Conservation (phyloP, 2,113 vertebrate genomes). For the Oplegnathus fasciatus region DNA sequence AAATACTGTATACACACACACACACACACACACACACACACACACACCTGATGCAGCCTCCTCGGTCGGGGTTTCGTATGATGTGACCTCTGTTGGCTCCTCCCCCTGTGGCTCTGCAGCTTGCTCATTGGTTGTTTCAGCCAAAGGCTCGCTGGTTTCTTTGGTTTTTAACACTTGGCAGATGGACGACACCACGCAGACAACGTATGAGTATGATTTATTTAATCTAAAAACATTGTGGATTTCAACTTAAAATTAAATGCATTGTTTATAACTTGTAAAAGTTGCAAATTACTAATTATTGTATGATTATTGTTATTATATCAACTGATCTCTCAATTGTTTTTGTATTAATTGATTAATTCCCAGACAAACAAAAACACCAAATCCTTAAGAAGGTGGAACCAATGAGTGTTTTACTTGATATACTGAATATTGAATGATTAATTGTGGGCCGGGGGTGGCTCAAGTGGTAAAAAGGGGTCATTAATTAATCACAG, state of each 20-base stretch:
- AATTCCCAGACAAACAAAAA: too few relatives aligned
- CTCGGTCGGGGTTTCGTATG: not conserved
- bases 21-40: not conserved
- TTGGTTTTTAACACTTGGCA: not conserved
- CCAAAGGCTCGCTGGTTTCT: not conserved
- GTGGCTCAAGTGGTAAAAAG: too few relatives aligned
- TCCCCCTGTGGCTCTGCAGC: not conserved
- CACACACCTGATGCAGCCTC: constrained; percentile 35
- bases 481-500: too few relatives aligned
- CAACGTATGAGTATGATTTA: not conserved
- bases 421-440: too few relatives aligned
- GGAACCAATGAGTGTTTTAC: too few relatives aligned
- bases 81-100: not conserved
- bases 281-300: too few relatives aligned
- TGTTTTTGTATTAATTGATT: not conserved
- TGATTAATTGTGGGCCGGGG: too few relatives aligned
- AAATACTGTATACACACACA: not conserved
- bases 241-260: not conserved
- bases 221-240: not conserved
- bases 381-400: too few relatives aligned
- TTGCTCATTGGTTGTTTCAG: constrained; percentile 3
- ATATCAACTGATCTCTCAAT: not conserved
- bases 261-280: not conserved
- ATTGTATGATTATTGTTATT: too few relatives aligned
- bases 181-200: not conserved